Evolutionary conservation across 2,888 invertebrate species (phyloP), one percentile per base, ranked within the genome.

Genomic region (Nomada ferruginata): DNA sequence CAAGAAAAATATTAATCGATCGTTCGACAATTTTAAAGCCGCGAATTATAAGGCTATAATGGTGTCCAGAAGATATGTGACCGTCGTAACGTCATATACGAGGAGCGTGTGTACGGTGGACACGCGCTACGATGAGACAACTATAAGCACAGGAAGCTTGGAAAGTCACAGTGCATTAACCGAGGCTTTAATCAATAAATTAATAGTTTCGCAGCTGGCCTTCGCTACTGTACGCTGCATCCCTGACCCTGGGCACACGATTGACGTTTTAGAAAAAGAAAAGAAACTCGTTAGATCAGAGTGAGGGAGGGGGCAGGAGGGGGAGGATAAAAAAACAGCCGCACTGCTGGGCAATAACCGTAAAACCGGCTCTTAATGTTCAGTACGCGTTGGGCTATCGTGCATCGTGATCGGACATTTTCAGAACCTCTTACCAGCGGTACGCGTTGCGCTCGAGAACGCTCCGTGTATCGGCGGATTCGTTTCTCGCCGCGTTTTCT

Each of bases 331-430:
- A 88, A 77, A 77, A 83, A 87, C 70, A 68, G 69, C 64, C 68
- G 73, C 66, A 71, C 76, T 63, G 76, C 65, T 82, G 80, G 82
- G 87, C 88, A 89, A 89, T 89, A 89, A 89, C 89, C 88, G 87
- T 89, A 86, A 90, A 90, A 90, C 90, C 90, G 89, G 90, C 90
- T 90, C 87, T 90, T 90, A 89, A 87, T 84, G 89, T 88, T 88
- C 81, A 85, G 85, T 84, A 85, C 87, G 87, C 87, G 87, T 86
- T 81, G 87, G 85, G 83, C 87, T 87, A 87, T 87, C 87, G 88
- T 83, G 85, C 84, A 89, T 88, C 88, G 82, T 82, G 87, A 87
- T 87, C 87, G 82, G 87, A 87, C 87, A 79, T 87, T 87, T 87
- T 87, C 87, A 87, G 88, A 87, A 88, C 82, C 87, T 88, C 87